A percentile compares a stretch with the other conserved stretches of the same genome.
Conservation (phyloP, 2,888 invertebrate genomes). For the Pseudanteris insignis region DNA sequence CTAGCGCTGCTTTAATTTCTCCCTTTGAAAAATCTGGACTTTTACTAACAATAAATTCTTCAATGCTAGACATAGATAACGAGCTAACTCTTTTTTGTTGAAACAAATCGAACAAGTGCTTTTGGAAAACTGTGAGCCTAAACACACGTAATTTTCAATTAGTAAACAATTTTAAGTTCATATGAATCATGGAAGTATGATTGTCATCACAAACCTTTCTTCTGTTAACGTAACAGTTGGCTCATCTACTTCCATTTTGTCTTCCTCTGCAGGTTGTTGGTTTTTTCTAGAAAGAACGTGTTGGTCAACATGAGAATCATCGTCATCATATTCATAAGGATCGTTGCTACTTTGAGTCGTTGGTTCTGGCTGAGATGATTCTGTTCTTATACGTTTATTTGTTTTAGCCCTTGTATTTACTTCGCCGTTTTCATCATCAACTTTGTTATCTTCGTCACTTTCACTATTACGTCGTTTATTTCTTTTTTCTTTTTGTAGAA, state of each 20-base stretch:
- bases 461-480: conserved; percentile 70
- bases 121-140: conserved; percentile 76
- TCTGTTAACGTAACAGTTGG: conserved; percentile 60
- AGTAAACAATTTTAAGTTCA: conserved; percentile 31
- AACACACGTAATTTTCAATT: too few relatives aligned
- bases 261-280: too few relatives aligned
- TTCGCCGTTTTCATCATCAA: conserved; percentile 28
- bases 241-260: conserved; percentile 6
- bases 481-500: conserved; percentile 79
- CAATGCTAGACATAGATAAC: conserved; percentile 74
- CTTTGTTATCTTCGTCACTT: conserved; percentile 58
- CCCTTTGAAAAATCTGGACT: conserved; percentile 71
- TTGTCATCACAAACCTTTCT: conserved; percentile 59
- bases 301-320: conserved; percentile 6
- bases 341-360: conserved; percentile 19
- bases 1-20: conserved; percentile 83
- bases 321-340: conserved; percentile 2
- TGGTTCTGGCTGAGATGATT: conserved; percentile 54
- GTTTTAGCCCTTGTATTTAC: conserved; percentile 48
- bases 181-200: too few relatives aligned
- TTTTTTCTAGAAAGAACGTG: too few relatives aligned
- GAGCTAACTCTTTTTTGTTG: conserved; percentile 81
- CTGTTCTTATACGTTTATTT: conserved; percentile 67
- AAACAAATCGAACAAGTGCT: conserved; percentile 79
- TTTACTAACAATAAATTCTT: conserved; percentile 73